Percentiles rank a stretch among this genome's conserved stretches.
Evolutionary conservation across 2,113 vertebrate genomes (phyloP).

Genomic region (Phaetusa simplex): DNA sequence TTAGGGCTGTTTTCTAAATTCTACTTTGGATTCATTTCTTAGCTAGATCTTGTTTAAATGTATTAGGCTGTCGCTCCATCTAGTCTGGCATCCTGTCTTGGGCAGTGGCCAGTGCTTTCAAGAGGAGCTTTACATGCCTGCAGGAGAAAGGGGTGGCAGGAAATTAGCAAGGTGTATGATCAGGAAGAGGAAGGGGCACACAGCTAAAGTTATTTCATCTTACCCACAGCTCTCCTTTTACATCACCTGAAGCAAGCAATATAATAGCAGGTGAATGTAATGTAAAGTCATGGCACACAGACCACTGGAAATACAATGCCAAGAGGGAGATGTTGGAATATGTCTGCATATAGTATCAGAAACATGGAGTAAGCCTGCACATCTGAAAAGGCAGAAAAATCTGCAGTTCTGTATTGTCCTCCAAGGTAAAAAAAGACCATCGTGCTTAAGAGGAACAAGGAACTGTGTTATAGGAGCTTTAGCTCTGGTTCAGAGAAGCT

Average conservation of each 20-base stretch:
- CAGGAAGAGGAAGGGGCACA: not conserved
- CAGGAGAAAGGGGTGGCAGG: not conserved
- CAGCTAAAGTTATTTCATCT: not conserved
- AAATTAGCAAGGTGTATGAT: not conserved
- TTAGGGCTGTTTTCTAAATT: not conserved
- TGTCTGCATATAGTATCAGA: not conserved
- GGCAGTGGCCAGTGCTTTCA: not conserved
- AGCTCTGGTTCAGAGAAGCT: not conserved
- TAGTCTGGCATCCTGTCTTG: not conserved
- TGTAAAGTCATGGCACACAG: not conserved
- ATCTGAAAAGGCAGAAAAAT: not conserved
- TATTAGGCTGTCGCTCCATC: not conserved
- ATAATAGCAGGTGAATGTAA: not conserved
- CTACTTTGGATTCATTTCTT: not conserved
- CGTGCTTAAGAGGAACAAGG: not conserved
- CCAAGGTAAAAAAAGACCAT: not conserved
- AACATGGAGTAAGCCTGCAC: not conserved
- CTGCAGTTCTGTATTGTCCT: not conserved
- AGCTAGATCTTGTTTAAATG: not conserved
- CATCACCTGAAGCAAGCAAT: not conserved
- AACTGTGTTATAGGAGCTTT: not conserved
- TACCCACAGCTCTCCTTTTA: not conserved
- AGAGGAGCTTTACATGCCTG: not conserved
- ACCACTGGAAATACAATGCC: not conserved
- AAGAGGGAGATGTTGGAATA: not conserved